Evolutionary conservation across 2,797 vertebrate genomes (phyloP).

Genomic region (Darevskia nairensis): DNA sequence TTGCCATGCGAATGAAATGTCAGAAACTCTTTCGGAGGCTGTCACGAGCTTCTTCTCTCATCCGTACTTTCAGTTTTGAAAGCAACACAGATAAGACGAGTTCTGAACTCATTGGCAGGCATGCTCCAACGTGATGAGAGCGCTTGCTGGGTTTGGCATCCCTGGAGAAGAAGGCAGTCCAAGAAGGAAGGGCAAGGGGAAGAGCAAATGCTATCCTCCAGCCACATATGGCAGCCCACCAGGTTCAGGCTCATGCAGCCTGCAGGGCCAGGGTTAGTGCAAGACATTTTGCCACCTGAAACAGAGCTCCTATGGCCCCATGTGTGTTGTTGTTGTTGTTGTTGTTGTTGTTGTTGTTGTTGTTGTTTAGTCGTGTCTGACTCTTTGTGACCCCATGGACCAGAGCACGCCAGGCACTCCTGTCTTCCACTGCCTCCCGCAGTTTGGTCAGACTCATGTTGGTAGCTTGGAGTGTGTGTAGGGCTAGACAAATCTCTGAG

Average conservation of each 20-base stretch:
- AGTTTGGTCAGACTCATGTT: no score
- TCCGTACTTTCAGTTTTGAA: constrained; percentile 33
- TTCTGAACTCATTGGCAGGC: constrained; percentile 26
- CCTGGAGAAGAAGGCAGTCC: constrained; percentile 36
- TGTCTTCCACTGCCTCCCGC: no score
- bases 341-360: no score
- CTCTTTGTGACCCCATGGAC: no score
- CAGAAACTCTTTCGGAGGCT: constrained; percentile 28
- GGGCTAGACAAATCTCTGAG: no score
- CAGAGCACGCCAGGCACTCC: no score
- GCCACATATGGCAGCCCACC: background rate
- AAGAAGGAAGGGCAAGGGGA: background rate
- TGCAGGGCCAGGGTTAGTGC: background rate
- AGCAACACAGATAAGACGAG: background rate
- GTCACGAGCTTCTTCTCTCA: constrained; percentile 36
- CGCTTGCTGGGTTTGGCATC: rapidly evolving
- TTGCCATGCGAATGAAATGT: constrained; percentile 35
- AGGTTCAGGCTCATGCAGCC: background rate
- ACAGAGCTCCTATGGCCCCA: no score
- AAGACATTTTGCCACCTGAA: no score
- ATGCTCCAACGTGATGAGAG: background rate
- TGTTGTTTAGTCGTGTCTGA: no score
- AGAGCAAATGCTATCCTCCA: background rate
- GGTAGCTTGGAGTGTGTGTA: no score
- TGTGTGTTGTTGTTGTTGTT: no score